Conservation (phyloP, 2,888 invertebrate genomes). For the Scelioninae gen. 1 region DNA sequence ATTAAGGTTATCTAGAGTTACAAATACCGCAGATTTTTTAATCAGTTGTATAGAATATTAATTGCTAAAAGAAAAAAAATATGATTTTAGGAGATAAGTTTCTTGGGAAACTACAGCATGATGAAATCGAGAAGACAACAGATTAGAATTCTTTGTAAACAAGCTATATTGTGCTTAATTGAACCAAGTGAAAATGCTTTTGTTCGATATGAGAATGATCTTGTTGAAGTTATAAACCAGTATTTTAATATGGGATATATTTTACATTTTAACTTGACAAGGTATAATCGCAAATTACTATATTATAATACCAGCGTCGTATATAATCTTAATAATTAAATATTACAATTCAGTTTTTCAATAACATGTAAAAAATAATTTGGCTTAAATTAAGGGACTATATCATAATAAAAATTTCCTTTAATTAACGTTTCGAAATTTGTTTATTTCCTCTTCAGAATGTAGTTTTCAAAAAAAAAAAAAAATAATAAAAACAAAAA, state of each 20-base stretch:
- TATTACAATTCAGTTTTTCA: too few relatives aligned
- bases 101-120: conserved; percentile 19
- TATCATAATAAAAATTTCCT: too few relatives aligned
- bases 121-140: conserved; percentile 63
- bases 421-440: too few relatives aligned
- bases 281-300: conserved; percentile 57
- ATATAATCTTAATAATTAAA: too few relatives aligned
- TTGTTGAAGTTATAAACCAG: conserved; percentile 64
- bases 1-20: conserved; percentile 63
- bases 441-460: too few relatives aligned
- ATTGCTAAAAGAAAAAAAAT: not conserved
- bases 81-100: conserved; percentile 41
- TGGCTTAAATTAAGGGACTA: too few relatives aligned
- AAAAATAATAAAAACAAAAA: too few relatives aligned
- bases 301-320: too few relatives aligned
- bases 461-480: too few relatives aligned
- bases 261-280: conserved; percentile 72
- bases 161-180: conserved; percentile 74
- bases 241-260: conserved; percentile 70
- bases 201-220: conserved; percentile 71
- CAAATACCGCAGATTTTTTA: not conserved
- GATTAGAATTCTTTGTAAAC: conserved; percentile 71
- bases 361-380: too few relatives aligned
- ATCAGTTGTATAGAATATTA: not conserved
- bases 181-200: conserved; percentile 74